These are phyloP conservation scores for Heliconius himera DNA, from an alignment of 1,140 invertebrate genomes.

Conservation along the genomic window DNA sequence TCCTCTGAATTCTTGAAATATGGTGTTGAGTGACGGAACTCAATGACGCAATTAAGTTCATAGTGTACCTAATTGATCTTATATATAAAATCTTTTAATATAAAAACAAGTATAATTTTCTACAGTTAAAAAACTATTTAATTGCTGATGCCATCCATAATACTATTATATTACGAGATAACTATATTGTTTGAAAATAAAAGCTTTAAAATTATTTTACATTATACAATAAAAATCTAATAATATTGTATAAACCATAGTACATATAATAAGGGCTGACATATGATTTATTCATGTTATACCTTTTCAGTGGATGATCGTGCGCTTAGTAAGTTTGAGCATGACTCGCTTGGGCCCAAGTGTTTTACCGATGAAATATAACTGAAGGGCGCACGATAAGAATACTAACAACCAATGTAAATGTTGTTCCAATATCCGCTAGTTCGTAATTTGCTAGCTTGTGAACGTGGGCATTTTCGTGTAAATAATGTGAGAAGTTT, in stretches of 20 bases:
- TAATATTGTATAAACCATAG: not conserved
- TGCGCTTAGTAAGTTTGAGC: conserved; percentile 13
- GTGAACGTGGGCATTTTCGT: conserved; percentile 24
- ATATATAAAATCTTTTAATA: no score
- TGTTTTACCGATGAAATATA: conserved; percentile 40
- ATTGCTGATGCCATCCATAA: no score
- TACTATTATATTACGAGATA: no score
- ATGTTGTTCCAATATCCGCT: conserved; percentile 34
- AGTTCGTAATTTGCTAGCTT: conserved; percentile 36
- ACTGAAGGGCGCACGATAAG: conserved; percentile 28
- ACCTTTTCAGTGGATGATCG: not conserved
- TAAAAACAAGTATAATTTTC: no score
- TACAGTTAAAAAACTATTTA: no score
- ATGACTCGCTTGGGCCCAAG: conserved; percentile 30
- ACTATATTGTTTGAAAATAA: no score
- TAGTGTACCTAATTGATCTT: no score
- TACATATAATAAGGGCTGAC: not conserved
- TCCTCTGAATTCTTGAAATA: no score
- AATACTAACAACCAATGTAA: conserved; percentile 39
- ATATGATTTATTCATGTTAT: conserved; percentile 1
- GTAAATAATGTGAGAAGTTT: conserved; percentile 26
- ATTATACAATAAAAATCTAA: not conserved
- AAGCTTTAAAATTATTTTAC: not conserved
- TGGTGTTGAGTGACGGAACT: no score
- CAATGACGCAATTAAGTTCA: no score